A percentile compares a stretch with the other conserved stretches of the same genome.
These are phyloP conservation scores for Chrysomela aeneicollis DNA, from an alignment of 2,888 invertebrate species.

Conservation along the genomic window DNA sequence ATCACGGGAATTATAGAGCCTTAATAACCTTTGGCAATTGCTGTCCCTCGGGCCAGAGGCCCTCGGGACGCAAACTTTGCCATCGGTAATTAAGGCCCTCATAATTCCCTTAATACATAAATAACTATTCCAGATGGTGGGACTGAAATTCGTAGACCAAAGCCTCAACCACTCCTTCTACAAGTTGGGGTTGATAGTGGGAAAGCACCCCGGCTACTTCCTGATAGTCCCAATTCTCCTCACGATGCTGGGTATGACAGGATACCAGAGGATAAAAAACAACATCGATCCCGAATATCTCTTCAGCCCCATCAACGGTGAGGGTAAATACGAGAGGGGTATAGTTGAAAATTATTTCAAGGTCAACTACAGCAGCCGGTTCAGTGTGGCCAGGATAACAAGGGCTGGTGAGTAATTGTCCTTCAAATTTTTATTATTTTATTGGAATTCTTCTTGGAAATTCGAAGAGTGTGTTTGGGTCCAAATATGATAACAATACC, in stretches of 20 bases:
- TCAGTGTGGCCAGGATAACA: constrained; percentile 87
- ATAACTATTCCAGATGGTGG: constrained; percentile 78
- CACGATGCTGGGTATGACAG: constrained; percentile 83
- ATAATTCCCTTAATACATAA: no score
- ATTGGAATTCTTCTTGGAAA: no score
- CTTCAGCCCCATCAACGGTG: constrained; percentile 88
- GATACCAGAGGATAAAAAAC: constrained; percentile 85
- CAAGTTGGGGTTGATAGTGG: constrained; percentile 81
- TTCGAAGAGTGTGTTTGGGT: no score
- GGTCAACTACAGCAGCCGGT: constrained; percentile 86
- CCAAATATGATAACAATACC: no score
- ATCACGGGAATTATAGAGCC: no score
- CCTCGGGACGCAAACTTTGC: no score
- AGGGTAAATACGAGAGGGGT: constrained; percentile 81
- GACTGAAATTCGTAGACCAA: constrained; percentile 80
- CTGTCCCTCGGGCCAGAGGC: no score
- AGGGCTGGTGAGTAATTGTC: constrained; percentile 79
- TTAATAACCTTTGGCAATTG: no score
- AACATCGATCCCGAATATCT: constrained; percentile 94
- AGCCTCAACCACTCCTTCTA: constrained; percentile 82
- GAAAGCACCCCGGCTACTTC: constrained; percentile 86
- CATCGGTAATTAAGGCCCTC: no score
- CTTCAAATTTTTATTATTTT: no score
- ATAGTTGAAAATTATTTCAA: constrained; percentile 86
- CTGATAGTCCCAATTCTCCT: constrained; percentile 86